Evolutionary conservation across 2,797 vertebrate genomes (phyloP).

Genomic region (Xiphorhynchus erythropygius): DNA sequence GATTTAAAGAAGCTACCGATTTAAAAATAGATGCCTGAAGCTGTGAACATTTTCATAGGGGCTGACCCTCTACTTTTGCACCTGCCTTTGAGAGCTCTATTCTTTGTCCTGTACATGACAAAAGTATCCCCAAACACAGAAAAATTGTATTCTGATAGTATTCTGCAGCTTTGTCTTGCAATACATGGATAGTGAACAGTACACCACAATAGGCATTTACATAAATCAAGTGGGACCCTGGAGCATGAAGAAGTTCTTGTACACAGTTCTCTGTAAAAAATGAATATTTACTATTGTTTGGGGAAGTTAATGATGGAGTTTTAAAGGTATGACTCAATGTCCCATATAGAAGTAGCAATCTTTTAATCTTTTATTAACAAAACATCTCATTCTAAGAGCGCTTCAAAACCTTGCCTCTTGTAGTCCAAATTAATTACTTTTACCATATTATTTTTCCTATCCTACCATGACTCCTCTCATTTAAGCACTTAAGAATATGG

Average conservation of each 20-base stretch:
- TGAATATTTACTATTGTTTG: not conserved
- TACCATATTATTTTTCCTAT: constrained; percentile 29
- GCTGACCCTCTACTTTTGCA: not conserved
- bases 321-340: constrained; percentile 3
- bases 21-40: not conserved
- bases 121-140: not conserved
- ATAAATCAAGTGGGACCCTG: not conserved
- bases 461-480: not conserved
- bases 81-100: not conserved
- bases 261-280: not conserved
- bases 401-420: constrained; percentile 14
- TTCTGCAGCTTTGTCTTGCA: not conserved
- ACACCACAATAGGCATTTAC: not conserved
- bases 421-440: constrained; percentile 41
- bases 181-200: not conserved
- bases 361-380: constrained; percentile 44
- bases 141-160: not conserved
- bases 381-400: constrained; percentile 25
- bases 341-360: not conserved
- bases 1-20: not conserved
- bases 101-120: not conserved
- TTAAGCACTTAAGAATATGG: constrained; percentile 13
- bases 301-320: not conserved
- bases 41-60: not conserved
- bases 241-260: not conserved